These are phyloP conservation scores for Synanthedon andrenaeformis DNA, from an alignment of 2,888 invertebrate genomes.

Conservation along the genomic window DNA sequence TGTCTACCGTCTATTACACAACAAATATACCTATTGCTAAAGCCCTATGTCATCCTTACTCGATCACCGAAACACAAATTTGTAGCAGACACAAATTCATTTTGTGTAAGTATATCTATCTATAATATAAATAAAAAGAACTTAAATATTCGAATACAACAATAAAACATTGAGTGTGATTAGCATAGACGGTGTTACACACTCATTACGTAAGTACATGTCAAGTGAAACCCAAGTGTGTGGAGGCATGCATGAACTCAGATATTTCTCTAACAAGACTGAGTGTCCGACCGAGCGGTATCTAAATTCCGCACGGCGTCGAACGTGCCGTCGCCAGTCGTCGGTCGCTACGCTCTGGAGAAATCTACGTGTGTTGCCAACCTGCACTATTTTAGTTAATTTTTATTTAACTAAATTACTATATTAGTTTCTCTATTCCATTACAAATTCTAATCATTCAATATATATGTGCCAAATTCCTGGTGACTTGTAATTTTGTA, in stretches of 20 bases:
- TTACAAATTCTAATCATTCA: too few relatives aligned
- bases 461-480: too few relatives aligned
- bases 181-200: background rate
- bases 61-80: too few relatives aligned
- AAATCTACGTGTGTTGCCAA: conserved; percentile 38
- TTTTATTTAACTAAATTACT: background rate
- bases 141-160: too few relatives aligned
- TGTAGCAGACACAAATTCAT: too few relatives aligned
- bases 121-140: too few relatives aligned
- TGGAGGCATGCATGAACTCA: conserved; percentile 28
- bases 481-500: too few relatives aligned
- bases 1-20: too few relatives aligned
- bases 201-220: conserved; percentile 11
- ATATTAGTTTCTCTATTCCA: too few relatives aligned
- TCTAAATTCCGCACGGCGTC: conserved; percentile 42
- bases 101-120: too few relatives aligned
- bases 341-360: conserved; percentile 19
- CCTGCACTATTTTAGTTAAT: conserved; percentile 16
- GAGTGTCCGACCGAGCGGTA: conserved; percentile 46
- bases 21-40: too few relatives aligned
- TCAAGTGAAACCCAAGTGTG: conserved; percentile 35
- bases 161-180: background rate
- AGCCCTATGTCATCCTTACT: too few relatives aligned
- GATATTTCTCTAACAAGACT: conserved; percentile 50
- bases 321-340: conserved; percentile 21